Evolutionary conservation across 37 sponge, comb jelly and placozoan species (phyloP), one percentile per base, ranked within the genome.

Genomic region (Geodia barretti): DNA sequence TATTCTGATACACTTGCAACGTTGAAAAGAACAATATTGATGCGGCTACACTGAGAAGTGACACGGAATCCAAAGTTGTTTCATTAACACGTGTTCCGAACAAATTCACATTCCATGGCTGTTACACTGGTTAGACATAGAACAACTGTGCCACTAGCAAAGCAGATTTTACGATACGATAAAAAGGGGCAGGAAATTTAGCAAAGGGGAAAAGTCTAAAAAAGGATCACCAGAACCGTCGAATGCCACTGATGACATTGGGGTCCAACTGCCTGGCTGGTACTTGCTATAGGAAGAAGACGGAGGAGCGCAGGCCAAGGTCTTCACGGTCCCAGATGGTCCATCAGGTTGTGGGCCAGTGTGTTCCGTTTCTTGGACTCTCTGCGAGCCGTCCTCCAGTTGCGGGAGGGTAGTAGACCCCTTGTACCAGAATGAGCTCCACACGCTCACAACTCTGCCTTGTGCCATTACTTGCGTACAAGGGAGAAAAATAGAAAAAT

Each of bases 311-410:
- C 62, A 59, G 41, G 87, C 80, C 8, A 86, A 60, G 1, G 80
- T 86, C 33, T 60, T 60, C 59, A 70, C 73, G 41, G 79, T 81
- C 87, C 87, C 79, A 68, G 72, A 86, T 24, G 59, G 64, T 80
- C 80, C 87, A 86, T 86, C 37, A 86, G 40, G 41, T 86, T 86
- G 30, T 81, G 24, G 2, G 87, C 87, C 25, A 86, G 80, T 24
- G 79, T 80, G 4, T 73, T 86, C 19, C 87, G 80, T 7, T 79
- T 80, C 70, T 80, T 79, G 4, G 80, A 75, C 30, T 74, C 75
- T 31, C 75, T 40, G 34, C 25, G 67, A 11, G 80, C 74, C 62
- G n/a, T 86, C 80, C 68, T 80, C 68, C 28, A 86, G 68, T 33
- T 40, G 66, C 4, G 67, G 5, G 1, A 74, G 31, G 14, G 76